Base-by-base conservation (phyloP, 1,140 invertebrate genomes). In the Polyergus mexicanus region DNA sequence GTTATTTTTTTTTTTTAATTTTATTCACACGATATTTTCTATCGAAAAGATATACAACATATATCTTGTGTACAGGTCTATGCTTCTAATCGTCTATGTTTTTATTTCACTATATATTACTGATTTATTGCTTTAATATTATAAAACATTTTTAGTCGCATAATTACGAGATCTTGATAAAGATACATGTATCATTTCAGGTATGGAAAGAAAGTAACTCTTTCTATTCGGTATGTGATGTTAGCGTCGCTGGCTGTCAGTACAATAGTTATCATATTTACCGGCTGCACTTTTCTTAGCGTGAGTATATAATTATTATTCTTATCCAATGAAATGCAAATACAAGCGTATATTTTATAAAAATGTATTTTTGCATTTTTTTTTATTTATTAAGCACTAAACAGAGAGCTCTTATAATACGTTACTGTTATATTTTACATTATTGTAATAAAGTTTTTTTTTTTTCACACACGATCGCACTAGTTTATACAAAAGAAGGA, bases 161-260 rank as follows among this genome's bases (percentile, higher is more conserved):
- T 51, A 32, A 25, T 22, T 16, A 32, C 13, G 8, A 38, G 4
- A 44, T 11, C 19, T 60, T 32, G 0, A 35, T 47, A 16, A 13
- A 66, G 19, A 71, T 19, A 54, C 11, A 66, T 66, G 11, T 77
- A 78, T 54, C 4, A 38, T 54, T 38, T 35, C 16, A 78, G 62
- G 32, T 78, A 68, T 68, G 76, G 76, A 54, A 78, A 10, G 1
- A 54, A 54, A 54, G 76, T 78, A 51, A 19, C 44, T 41, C 62
- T 78, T 63, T 78, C 76, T 54, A 28, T 78, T 78, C 76, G 76
- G 38, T 78, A 38, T n/a, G 44, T 78, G 35, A 54, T 78, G 22
- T 38, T 78, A 38, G 44, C 76, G 1, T 54, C 76, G 5, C 7
- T 78, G 35, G 22, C 44, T 19, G 2, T 78, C 4, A 78, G 76